Conservation (phyloP, 1,140 invertebrate genomes). For the Eulimnadia texana region DNA sequence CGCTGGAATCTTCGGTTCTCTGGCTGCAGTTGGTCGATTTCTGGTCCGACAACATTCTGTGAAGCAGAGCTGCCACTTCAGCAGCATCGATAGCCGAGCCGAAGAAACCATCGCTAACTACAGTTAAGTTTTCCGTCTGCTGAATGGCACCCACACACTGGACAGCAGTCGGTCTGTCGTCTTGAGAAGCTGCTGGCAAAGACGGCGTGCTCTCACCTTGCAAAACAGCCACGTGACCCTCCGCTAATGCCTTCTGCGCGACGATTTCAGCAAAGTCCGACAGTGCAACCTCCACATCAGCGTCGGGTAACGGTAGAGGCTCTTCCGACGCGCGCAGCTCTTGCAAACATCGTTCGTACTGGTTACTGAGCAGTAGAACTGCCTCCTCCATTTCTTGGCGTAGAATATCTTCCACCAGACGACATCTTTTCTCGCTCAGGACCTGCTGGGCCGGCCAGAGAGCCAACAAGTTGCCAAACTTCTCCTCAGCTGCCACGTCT, state of each 20-base stretch:
- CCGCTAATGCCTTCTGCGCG: conserved; percentile 57
- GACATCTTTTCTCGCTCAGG: conserved; percentile 48
- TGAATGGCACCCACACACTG: background rate
- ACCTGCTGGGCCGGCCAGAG: conserved; percentile 43
- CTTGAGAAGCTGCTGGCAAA: background rate
- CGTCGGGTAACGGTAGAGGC: conserved; percentile 14
- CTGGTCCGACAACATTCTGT: background rate
- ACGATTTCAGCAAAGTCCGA: conserved; percentile 54
- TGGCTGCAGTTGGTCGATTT: background rate
- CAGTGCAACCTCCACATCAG: conserved; percentile 32
- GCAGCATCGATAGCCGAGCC: conserved; percentile 32
- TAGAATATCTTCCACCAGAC: conserved; percentile 48
- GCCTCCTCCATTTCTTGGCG: conserved; percentile 49
- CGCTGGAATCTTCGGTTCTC: conserved; percentile 4
- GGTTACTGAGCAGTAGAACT: conserved; percentile 43
- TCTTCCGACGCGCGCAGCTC: conserved; percentile 20
- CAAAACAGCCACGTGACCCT: conserved; percentile 38
- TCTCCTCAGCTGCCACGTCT: conserved; percentile 26
- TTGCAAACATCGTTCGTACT: conserved; percentile 40
- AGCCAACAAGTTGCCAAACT: conserved; percentile 22
- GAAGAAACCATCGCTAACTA: conserved; percentile 27
- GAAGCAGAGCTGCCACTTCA: conserved; percentile 5
- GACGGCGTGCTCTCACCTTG: conserved; percentile 21
- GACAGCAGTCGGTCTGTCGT: background rate
- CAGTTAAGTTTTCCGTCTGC: background rate